Evolutionary conservation across 1,140 invertebrate genomes (phyloP).

Genomic region (Zaprionus ghesquierei): DNA sequence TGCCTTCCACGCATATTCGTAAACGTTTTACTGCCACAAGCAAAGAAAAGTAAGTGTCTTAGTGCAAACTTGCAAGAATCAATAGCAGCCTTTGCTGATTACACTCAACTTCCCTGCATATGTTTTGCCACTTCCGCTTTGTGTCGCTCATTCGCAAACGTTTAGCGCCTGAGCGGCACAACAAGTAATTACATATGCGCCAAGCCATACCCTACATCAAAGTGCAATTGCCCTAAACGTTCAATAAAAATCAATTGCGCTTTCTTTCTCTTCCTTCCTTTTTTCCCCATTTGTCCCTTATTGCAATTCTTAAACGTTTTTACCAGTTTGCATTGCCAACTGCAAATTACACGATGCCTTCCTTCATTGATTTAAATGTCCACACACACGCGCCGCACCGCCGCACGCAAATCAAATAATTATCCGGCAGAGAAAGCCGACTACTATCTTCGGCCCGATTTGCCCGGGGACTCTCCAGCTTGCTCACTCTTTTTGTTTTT

Average conservation of each 20-base stretch:
- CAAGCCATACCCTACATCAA: background rate
- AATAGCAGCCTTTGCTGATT: background rate
- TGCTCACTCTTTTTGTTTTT: background rate
- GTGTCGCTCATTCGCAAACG: background rate
- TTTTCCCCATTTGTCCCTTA: too few relatives aligned
- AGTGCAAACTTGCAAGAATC: background rate
- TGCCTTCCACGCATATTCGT: background rate
- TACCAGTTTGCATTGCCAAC: background rate
- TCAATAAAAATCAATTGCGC: background rate
- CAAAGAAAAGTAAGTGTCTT: too few relatives aligned
- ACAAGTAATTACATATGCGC: background rate
- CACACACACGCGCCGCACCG: background rate
- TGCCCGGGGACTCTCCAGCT: too few relatives aligned
- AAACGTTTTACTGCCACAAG: background rate
- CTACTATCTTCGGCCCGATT: background rate
- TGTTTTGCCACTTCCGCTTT: background rate
- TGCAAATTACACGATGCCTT: background rate
- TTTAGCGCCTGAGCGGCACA: background rate
- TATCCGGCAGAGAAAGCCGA: constrained; percentile 33
- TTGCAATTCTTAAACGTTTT: background rate
- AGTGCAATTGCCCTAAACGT: background rate
- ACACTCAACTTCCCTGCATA: background rate
- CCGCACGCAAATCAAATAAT: background rate
- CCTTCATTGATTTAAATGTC: background rate
- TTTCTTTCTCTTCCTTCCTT: background rate